Base-by-base conservation (phyloP, 2,888 invertebrate genomes). In the Tenthredo distinguenda region DNA sequence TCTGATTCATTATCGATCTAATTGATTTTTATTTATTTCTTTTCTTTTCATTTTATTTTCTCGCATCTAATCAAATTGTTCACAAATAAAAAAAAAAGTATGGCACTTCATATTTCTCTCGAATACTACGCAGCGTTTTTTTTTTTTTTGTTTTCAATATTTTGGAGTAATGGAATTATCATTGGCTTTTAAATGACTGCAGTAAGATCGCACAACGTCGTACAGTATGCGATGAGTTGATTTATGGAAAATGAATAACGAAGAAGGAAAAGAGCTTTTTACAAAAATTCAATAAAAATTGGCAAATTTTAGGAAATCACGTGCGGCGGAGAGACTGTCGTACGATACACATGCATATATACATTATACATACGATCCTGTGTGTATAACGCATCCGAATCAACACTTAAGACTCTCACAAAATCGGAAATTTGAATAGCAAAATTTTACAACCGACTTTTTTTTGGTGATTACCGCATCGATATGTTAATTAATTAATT, bases 21-120 rank as follows among this genome's bases (percentile, higher is more conserved):
- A 58, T n/a, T 31, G 15, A 34, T 71, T 71, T 12, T 71, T 71
- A 10, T 71, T 34, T 34, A 18, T 34, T 21, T 26, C 21, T 1
- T 9, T 21, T 10, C 10, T 21, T 21, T 7, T 26, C n/a, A n/a
- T 10, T 21, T 58, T 21, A 0, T 21, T 21, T 58, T 58, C 21
- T 58, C 21, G 58, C 58, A 58, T 58, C 10, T 58, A 21, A 72
- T 21, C 26, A n/a, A 0, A 43, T 40, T 74, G 15, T 43, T 74
- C 12, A 62, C 55, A 9, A 76, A 34, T 26, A 47, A n/a, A 76
- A 26, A 40, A 47, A 84, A 86, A 90, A 91, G 91, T 92, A 91
- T 92, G 92, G 92, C 92, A 93, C 93, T 93, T 93, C 92, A 93
- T 93, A 93, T 92, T 88, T 86, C 86, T 86, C 82, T 76, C 40